These are phyloP conservation scores for Battus philenor DNA, from an alignment of 1,140 invertebrate species.

Conservation along the genomic window DNA sequence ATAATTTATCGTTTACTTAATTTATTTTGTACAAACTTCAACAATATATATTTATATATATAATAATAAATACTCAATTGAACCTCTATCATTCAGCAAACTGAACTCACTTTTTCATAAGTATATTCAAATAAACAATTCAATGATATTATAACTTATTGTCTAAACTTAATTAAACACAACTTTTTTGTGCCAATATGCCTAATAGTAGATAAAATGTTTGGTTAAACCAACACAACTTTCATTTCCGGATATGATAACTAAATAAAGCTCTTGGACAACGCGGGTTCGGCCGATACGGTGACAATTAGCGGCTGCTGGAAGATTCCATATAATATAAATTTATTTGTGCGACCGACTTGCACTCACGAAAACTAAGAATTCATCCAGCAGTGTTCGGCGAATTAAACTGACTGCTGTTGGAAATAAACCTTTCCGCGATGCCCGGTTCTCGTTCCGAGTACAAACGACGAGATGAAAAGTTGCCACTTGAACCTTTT, in stretches of 20 bases:
- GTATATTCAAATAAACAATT: constrained; percentile 70
- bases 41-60: constrained; percentile 67
- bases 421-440: constrained; percentile 23
- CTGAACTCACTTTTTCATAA: constrained; percentile 76
- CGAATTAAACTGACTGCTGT: constrained; percentile 1
- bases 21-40: constrained; percentile 79
- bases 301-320: neutral
- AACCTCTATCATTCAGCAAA: constrained; percentile 77
- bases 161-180: constrained; percentile 76
- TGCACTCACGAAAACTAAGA: constrained; percentile 2
- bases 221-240: constrained; percentile 67
- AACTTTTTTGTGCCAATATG: constrained; percentile 75
- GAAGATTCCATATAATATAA: constrained; percentile 11
- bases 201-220: constrained; percentile 68
- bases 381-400: constrained; percentile 1
- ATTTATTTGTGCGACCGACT: constrained; percentile 13
- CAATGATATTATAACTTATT: constrained; percentile 74
- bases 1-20: constrained; percentile 78
- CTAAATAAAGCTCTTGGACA: constrained; percentile 9
- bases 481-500: constrained; percentile 19
- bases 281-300: constrained; percentile 1
- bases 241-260: constrained; percentile 26
- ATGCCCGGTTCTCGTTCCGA: constrained; percentile 22
- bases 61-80: constrained; percentile 77
- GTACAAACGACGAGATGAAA: constrained; percentile 22